Evolutionary conservation across 2,113 vertebrate genomes (phyloP).

Genomic region (Corythornis cristatus): DNA sequence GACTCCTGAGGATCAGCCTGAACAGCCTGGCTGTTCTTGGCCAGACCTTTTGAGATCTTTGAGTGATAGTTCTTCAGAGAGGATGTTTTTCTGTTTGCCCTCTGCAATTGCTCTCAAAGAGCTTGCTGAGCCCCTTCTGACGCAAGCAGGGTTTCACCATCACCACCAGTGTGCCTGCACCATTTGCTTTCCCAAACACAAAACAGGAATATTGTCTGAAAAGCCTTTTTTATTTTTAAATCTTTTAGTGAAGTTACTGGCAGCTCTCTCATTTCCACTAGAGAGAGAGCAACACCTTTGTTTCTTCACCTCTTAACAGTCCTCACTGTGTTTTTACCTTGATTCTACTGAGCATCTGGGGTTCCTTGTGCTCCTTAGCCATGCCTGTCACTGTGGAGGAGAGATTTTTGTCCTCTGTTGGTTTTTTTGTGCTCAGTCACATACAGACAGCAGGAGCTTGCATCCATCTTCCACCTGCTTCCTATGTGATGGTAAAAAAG

Average conservation of each 20-base stretch:
- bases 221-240: not conserved
- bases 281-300: not conserved
- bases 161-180: not conserved
- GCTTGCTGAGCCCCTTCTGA: not conserved
- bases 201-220: not conserved
- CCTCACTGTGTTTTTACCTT: not conserved
- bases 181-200: not conserved
- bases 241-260: not conserved
- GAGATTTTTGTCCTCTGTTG: not conserved
- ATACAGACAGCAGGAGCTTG: not conserved
- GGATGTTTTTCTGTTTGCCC: not conserved
- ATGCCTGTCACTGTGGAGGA: not conserved
- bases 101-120: not conserved
- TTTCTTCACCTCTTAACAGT: not conserved
- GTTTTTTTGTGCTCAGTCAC: not conserved
- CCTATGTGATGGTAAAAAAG: not conserved
- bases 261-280: not conserved
- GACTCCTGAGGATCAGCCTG: not conserved
- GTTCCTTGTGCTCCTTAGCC: not conserved
- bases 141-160: not conserved
- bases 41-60: not conserved
- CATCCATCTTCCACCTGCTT: not conserved
- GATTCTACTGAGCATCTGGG: not conserved
- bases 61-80: not conserved
- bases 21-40: not conserved